Evolutionary conservation across 2,797 vertebrate genomes (phyloP).

Genomic region (Gobionotothen gibberifrons): DNA sequence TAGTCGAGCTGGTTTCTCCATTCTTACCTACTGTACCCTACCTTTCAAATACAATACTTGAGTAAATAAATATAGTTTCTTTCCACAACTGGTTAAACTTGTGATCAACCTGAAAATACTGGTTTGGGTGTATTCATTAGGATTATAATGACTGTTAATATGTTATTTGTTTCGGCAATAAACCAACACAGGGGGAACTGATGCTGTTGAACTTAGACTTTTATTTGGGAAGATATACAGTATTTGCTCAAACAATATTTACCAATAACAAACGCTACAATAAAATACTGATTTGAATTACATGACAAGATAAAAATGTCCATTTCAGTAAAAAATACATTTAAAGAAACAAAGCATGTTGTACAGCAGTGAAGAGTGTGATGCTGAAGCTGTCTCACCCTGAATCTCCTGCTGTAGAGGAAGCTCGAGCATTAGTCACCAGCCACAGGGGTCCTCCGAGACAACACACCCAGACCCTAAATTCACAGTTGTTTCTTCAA

Average conservation of each 20-base stretch:
- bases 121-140: no score
- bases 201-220: slow-evolving; percentile 44
- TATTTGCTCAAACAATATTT: slow-evolving; percentile 41
- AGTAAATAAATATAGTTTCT: no score
- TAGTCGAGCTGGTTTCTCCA: no score
- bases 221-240: slow-evolving; percentile 61
- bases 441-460: neutral
- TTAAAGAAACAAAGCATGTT: slow-evolving; percentile 19
- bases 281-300: slow-evolving; percentile 52
- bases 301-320: slow-evolving; percentile 54
- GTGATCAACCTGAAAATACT: no score
- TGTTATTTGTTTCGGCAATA: neutral
- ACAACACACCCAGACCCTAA: slow-evolving; percentile 24
- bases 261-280: slow-evolving; percentile 54
- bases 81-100: no score
- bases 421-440: slow-evolving; percentile 3
- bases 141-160: neutral
- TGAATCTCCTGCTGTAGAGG: slow-evolving; percentile 17
- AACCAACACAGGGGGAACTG: neutral
- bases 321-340: slow-evolving; percentile 52
- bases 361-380: slow-evolving; percentile 37
- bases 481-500: slow-evolving; percentile 24
- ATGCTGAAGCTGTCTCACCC: slow-evolving; percentile 20
- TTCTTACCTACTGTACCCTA: no score
- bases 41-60: no score